Conservation (phyloP, 1,140 invertebrate genomes). For the Pseudomyrmex gracilis region DNA sequence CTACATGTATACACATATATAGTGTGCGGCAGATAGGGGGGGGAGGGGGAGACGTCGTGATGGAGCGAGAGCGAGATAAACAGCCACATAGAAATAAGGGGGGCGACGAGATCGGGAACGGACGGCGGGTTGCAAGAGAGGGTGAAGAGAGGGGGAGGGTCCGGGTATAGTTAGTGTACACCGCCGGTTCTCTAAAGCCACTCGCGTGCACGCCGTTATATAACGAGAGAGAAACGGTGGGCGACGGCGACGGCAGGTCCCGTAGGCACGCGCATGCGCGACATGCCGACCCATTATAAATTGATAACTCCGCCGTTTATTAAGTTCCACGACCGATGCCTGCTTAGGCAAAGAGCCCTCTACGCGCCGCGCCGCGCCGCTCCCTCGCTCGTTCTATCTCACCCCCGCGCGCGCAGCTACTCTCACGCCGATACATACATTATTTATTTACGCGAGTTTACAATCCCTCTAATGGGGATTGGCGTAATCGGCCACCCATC, state of each 20-base stretch:
- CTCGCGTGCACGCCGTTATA: slow-evolving; percentile 72
- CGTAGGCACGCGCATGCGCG: slow-evolving; percentile 76
- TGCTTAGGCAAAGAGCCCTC: slow-evolving; percentile 82
- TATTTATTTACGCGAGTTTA: slow-evolving; percentile 85
- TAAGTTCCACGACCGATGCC: slow-evolving; percentile 84
- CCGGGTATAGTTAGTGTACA: slow-evolving; percentile 63
- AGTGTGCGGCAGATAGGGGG: slow-evolving; percentile 23
- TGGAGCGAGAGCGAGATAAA: slow-evolving; percentile 56
- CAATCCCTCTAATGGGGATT: slow-evolving; percentile 84
- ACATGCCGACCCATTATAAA: slow-evolving; percentile 82
- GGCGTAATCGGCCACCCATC: slow-evolving; percentile 80
- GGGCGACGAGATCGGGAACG: neutral
- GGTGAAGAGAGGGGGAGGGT: neutral
- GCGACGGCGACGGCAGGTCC: slow-evolving; percentile 45
- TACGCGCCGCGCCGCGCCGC: slow-evolving; percentile 46
- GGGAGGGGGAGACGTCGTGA: slow-evolving; percentile 53
- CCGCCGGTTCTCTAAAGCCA: slow-evolving; percentile 74
- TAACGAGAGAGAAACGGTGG: slow-evolving; percentile 70
- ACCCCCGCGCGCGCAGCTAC: slow-evolving; percentile 26
- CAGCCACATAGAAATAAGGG: slow-evolving; percentile 43
- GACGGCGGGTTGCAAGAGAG: neutral
- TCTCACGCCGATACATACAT: slow-evolving; percentile 80
- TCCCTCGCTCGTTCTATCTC: slow-evolving; percentile 20
- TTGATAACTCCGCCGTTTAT: slow-evolving; percentile 84
- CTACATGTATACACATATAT: too few relatives aligned